Base-by-base conservation (phyloP, 1,140 invertebrate genomes). In the Psix sp. region DNA sequence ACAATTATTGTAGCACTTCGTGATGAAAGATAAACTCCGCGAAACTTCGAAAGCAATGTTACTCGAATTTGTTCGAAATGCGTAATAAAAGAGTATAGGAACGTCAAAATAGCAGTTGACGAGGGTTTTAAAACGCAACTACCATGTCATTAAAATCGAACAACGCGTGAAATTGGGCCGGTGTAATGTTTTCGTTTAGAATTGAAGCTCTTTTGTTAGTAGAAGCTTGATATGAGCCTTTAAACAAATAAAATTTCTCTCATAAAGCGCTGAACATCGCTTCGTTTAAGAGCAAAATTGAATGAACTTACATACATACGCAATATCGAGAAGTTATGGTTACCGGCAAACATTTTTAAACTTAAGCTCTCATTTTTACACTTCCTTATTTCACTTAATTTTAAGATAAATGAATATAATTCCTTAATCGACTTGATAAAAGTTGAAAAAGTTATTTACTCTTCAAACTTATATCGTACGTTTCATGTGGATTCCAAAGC, bases 11-110 rank as follows among this genome's bases (percentile, higher is more conserved):
- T 36, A 40, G 49, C 35, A 35, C 56, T 26, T 39, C 24, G 45
- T 29, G 57, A 62, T 49, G 56, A 54, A 70, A 70, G 66, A 62
- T 70, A 70, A 70, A 70, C 56, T 33, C 24, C 16, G 33, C 21
- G 6, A 29, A 60, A 59, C 38, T 57, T 16, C 4, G 35, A 11
- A 54, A 60, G 39, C 60, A 70, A 60, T 70, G 52, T 52, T 35
- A 52, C 24, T 56, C 36, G 51, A 49, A 40, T 65, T 54, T 54
- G 20, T 45, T 5, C 38, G 20, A 31, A 57, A 51, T 43, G 56
- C 48, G 48, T 60, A 62, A 62, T 70, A 70, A 70, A 70, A 70
- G 66, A 62, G 52, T 51, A 26, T 33, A 43, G 38, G 13, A 57
- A 52, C 65, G 46, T 46, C 43, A 45, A 52, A 70, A 60, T 51